Conservation (phyloP, 2,113 vertebrate species). For the Corvus cornix region DNA sequence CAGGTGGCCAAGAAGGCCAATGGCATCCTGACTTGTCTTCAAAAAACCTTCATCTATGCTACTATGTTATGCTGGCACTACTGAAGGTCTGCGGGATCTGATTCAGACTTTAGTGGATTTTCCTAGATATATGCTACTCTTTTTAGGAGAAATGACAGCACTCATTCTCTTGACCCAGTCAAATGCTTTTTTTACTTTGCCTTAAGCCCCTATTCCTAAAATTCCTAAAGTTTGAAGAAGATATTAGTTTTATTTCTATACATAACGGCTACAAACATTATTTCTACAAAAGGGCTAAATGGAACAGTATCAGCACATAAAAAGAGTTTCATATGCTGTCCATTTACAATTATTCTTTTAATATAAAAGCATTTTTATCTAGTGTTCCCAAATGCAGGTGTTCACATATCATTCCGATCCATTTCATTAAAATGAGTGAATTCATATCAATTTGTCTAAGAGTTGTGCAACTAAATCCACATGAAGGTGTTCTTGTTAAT, state of each 20-base stretch:
- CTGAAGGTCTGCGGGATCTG: not conserved
- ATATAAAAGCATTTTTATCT: not conserved
- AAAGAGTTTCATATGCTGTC: not conserved
- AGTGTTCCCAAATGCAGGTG: not conserved
- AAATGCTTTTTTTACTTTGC: not conserved
- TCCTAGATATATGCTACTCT: not conserved
- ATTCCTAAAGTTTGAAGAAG: not conserved
- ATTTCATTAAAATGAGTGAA: not conserved
- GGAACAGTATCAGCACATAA: not conserved
- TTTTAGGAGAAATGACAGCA: not conserved
- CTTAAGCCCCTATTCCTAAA: not conserved
- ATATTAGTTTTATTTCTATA: not conserved
- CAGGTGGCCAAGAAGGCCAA: not conserved
- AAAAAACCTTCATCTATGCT: not conserved
- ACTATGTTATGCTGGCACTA: not conserved
- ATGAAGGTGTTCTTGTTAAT: not conserved
- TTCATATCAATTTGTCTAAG: not conserved
- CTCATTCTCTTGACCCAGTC: not conserved
- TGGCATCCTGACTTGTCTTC: not conserved
- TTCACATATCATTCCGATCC: not conserved
- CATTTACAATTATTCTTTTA: not conserved
- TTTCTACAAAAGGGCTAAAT: not conserved
- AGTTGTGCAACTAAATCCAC: not conserved
- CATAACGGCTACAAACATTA: too few species aligned
- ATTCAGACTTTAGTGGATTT: not conserved